Evolutionary conservation across 2,113 vertebrate species (phyloP), one percentile per base, ranked within the genome.

Genomic region (Grallaria varia): DNA sequence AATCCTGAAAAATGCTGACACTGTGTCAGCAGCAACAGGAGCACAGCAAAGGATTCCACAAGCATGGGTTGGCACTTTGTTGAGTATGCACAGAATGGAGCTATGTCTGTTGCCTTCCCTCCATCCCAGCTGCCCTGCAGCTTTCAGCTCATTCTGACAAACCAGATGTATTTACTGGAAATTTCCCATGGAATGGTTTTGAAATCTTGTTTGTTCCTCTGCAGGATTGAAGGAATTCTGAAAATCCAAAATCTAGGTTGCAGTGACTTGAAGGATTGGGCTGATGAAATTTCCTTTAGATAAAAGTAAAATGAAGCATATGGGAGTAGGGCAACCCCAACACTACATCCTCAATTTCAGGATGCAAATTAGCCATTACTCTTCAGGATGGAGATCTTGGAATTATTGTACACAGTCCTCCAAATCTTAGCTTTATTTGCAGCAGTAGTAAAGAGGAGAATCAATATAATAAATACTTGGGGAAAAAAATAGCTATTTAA

Each of bases 1-100:
- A 87, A 90, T 74, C 69, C 91, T 85, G 66, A 73, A 94, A 95
- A 94, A 90, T 47, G 77, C 84, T 93, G 88, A 90, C 82, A 19
- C 73, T 28, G 13, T 89, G 88, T 91, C 93, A 95, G 88, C 69
- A 77, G 63, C 73, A 89, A 44, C 81, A 71, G 42, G 68, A 83
- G 87, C 60, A n/a, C 55, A 71, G 90, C 67, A 95, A 39, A 93
- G 27, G 79, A 82, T 81, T 95, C 79, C 69, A 28, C 45, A 84
- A 27, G 84, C 67, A 15, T 40, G 85, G 90, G 24, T 4, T 74
- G 82, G 64, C 82, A 53, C 69, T 90, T 90, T 71, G 68, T 62
- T 86, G 75, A 74, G 49, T 92, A 59, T 42, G 55, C 39, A 60
- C 22, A 84, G 86, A 47, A 67, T 37, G 42, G 75, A 87, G 78